These are phyloP conservation scores for Chlamydotis undulata DNA, from an alignment of 2,113 vertebrate species.

Conservation along the genomic window DNA sequence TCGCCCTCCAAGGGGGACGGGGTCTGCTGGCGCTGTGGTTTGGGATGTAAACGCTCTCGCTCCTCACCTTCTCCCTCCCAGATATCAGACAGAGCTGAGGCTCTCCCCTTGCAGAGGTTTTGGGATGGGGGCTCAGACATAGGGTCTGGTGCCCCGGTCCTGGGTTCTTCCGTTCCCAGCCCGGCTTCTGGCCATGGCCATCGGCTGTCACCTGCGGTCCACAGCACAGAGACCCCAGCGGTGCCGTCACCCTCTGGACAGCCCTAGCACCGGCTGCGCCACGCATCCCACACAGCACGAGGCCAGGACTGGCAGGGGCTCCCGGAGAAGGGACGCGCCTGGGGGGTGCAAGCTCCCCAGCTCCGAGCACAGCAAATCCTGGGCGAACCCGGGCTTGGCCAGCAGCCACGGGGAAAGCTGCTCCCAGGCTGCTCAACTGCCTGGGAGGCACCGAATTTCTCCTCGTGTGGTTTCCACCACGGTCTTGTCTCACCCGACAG, in stretches of 20 bases:
- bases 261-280: fast-evolving
- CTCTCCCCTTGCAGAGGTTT: background rate
- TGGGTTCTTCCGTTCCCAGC: background rate
- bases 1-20: fast-evolving
- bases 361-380: fast-evolving
- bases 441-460: background rate
- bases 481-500: fast-evolving
- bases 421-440: background rate
- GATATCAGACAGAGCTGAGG: fast-evolving
- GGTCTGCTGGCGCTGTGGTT: background rate
- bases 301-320: background rate
- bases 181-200: background rate
- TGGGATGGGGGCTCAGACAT: fast-evolving
- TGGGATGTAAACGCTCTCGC: background rate
- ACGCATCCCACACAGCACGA: fast-evolving
- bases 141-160: background rate
- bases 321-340: fast-evolving
- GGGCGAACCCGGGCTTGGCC: background rate
- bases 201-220: fast-evolving
- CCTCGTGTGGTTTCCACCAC: fast-evolving
- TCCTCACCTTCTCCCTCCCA: background rate
- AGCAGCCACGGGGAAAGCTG: background rate
- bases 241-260: fast-evolving
- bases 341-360: background rate
- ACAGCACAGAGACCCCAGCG: background rate